Evolutionary conservation across 2,888 invertebrate genomes (phyloP).

Genomic region (Elegia similella): DNA sequence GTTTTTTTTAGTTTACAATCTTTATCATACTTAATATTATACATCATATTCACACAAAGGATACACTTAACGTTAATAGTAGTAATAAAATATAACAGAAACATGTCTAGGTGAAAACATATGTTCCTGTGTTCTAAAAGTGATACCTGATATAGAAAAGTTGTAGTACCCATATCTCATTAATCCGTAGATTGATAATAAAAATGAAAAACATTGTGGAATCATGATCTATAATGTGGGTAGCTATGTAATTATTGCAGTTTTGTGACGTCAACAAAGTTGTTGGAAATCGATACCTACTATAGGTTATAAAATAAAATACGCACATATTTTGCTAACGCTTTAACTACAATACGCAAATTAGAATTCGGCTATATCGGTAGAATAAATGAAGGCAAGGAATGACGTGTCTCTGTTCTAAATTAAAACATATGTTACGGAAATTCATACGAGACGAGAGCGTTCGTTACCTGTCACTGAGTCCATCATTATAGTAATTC

Average conservation of each 20-base stretch:
- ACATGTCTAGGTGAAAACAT: no score
- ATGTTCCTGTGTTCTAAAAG: no score
- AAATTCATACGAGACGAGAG: slow-evolving; percentile 55
- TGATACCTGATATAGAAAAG: no score
- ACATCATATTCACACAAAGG: no score
- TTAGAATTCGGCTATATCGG: background rate
- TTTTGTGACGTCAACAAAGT: slow-evolving; percentile 6
- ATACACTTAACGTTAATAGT: no score
- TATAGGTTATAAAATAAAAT: background rate
- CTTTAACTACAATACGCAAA: no score
- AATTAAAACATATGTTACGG: slow-evolving; percentile 59
- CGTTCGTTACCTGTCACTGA: slow-evolving; percentile 58
- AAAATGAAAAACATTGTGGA: background rate
- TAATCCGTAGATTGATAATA: background rate
- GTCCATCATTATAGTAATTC: slow-evolving; percentile 60
- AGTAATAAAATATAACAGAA: no score
- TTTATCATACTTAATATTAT: no score
- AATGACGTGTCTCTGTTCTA: slow-evolving; percentile 52
- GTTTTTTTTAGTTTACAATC: no score
- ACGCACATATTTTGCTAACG: background rate
- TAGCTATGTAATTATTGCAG: background rate
- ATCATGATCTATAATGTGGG: background rate
- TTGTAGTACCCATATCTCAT: no score
- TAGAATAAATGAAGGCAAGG: slow-evolving; percentile 12
- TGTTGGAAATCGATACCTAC: background rate